These are phyloP conservation scores for Colinus virginianus DNA, from an alignment of 2,113 vertebrate species.

Conservation along the genomic window DNA sequence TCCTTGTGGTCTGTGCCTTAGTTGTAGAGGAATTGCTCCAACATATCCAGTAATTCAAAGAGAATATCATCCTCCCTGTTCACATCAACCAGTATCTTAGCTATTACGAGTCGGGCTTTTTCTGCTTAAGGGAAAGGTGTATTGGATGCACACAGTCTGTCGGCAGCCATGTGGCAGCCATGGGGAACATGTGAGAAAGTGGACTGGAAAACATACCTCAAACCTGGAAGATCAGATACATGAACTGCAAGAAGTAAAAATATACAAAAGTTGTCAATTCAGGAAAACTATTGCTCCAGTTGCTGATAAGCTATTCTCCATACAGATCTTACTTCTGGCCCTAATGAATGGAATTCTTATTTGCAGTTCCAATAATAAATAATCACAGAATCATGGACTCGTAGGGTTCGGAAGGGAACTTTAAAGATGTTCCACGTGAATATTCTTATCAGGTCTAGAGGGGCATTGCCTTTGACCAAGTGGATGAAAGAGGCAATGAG, in stretches of 20 bases:
- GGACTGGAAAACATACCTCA: background rate
- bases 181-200: background rate
- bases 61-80: background rate
- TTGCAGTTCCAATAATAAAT: background rate
- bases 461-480: too few species aligned
- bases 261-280: background rate
- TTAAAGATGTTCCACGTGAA: too few species aligned
- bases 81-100: background rate
- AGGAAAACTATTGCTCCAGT: background rate
- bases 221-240: background rate
- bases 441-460: background rate
- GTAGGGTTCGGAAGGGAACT: too few species aligned
- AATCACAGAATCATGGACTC: background rate
- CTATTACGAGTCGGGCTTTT: background rate
- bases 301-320: background rate
- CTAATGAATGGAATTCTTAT: background rate
- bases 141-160: background rate
- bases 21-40: background rate
- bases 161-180: background rate
- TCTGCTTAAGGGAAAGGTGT: background rate
- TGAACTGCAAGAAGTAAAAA: background rate
- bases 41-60: background rate
- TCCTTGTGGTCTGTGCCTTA: background rate
- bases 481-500: too few species aligned
- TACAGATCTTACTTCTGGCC: background rate